phyloP scores from a whole-genome alignment of 2,113 vertebrate species.

The Rhizomys pruinosus region DNA sequence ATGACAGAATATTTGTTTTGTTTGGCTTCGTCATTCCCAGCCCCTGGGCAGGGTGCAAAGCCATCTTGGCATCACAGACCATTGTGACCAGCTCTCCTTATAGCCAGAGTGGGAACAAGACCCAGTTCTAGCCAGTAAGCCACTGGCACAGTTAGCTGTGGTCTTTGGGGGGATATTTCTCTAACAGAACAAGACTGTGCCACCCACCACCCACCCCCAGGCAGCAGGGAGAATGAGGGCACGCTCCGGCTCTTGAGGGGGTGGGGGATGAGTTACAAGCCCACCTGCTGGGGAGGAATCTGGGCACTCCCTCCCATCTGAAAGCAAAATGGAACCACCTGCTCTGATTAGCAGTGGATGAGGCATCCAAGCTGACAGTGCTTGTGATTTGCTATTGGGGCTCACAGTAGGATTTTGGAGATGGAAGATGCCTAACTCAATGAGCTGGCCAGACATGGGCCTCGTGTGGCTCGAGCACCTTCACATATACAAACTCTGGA shows the following conservation, averaged over 20 bases:
- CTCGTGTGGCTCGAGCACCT: accelerated
- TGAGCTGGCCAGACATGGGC: not conserved
- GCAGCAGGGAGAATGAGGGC: no score
- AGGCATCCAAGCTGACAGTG: not conserved
- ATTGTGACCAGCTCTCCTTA: not conserved
- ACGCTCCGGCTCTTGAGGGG: not conserved
- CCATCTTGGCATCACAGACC: no score
- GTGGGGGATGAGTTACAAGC: not conserved
- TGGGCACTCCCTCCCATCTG: no score
- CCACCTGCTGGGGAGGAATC: not conserved
- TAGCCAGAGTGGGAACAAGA: not conserved
- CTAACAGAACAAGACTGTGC: not conserved
- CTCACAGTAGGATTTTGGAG: not conserved
- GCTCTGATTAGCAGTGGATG: not conserved
- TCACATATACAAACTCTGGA: not conserved
- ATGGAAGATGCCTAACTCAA: not conserved
- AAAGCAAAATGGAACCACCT: not conserved
- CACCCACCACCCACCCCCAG: accelerated
- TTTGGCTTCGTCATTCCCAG: not conserved
- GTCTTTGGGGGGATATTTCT: not conserved
- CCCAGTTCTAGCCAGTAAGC: not conserved
- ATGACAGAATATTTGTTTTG: not conserved
- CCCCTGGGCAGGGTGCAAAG: not conserved
- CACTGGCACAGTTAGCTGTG: no score
- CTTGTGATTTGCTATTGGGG: not conserved